Percentiles rank a stretch among this genome's conserved stretches.
Evolutionary conservation across 2,888 invertebrate species (phyloP).

Genomic region (Uloborus plumipes): DNA sequence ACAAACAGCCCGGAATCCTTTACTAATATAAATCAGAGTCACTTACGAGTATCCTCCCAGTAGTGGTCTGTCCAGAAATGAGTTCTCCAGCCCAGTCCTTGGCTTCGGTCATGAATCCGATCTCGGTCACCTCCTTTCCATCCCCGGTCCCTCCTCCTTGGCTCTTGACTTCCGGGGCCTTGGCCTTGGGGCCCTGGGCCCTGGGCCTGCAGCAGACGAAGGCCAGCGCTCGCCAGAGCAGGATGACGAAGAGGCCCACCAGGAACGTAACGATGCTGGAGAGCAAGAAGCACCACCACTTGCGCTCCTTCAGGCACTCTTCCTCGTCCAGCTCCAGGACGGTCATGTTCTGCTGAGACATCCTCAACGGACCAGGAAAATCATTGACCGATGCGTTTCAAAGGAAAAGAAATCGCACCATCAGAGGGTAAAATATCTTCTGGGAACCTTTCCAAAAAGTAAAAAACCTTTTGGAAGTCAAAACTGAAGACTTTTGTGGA

Average conservation of each 20-base stretch:
- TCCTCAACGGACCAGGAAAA: too few relatives aligned
- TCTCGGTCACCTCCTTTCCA: conserved; percentile 76
- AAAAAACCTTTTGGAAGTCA: too few relatives aligned
- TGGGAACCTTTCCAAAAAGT: too few relatives aligned
- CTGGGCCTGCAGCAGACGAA: conserved; percentile 84
- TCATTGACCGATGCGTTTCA: too few relatives aligned
- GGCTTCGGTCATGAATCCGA: conserved; percentile 99
- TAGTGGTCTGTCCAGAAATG: conserved; percentile 99
- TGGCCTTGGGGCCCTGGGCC: conserved; percentile 70
- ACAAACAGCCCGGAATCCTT: too few relatives aligned
- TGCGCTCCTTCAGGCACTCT: conserved; percentile 91
- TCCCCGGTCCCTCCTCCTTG: conserved; percentile 13
- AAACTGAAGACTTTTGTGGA: too few relatives aligned
- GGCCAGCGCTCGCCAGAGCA: conserved; percentile 92
- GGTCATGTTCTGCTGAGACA: not conserved
- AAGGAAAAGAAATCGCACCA: too few relatives aligned
- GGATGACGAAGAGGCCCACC: conserved; percentile 87
- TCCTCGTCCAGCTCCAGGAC: conserved; percentile 18
- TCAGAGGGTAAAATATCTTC: too few relatives aligned
- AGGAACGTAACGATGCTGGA: conserved; percentile 97
- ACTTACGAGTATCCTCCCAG: conserved; percentile 97
- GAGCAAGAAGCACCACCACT: conserved; percentile 98
- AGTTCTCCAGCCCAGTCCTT: conserved; percentile 99
- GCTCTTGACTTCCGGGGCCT: conserved; percentile 27
- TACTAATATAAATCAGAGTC: not conserved